Evolutionary conservation across 2,113 vertebrate species (phyloP).

Genomic region (Megaceryle torquata): DNA sequence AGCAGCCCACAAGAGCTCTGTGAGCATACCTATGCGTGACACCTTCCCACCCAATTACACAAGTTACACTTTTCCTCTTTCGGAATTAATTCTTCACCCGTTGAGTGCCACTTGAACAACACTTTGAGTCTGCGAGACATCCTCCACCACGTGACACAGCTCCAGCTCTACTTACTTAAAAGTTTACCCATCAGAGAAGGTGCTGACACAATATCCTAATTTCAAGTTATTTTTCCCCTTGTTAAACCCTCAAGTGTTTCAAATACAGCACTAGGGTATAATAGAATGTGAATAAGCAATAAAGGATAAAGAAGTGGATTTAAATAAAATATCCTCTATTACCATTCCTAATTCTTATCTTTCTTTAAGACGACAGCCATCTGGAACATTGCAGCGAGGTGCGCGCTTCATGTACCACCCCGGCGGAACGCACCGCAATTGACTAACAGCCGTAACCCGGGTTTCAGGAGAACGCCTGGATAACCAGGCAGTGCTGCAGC

Average conservation of each 20-base stretch:
- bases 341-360: conserved; percentile 33
- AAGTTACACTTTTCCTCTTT: neutral
- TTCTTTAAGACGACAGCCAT: conserved; percentile 18
- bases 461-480: neutral
- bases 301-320: conserved; percentile 32
- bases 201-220: neutral
- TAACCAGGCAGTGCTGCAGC: too few species aligned
- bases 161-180: neutral
- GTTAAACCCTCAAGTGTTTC: conserved; percentile 21
- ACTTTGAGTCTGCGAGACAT: neutral
- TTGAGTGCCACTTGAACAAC: neutral
- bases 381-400: conserved; percentile 19
- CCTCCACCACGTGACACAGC: neutral
- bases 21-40: neutral
- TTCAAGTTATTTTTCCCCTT: neutral
- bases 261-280: neutral
- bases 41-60: neutral
- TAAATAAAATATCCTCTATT: conserved; percentile 58
- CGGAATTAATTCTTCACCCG: neutral
- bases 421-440: neutral
- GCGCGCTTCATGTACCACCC: neutral
- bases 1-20: neutral
- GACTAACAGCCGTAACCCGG: neutral
- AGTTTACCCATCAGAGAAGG: neutral
- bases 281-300: conserved; percentile 25